Evolutionary conservation across 2,797 vertebrate species (phyloP).

Genomic region (Smutsia temminckii): DNA sequence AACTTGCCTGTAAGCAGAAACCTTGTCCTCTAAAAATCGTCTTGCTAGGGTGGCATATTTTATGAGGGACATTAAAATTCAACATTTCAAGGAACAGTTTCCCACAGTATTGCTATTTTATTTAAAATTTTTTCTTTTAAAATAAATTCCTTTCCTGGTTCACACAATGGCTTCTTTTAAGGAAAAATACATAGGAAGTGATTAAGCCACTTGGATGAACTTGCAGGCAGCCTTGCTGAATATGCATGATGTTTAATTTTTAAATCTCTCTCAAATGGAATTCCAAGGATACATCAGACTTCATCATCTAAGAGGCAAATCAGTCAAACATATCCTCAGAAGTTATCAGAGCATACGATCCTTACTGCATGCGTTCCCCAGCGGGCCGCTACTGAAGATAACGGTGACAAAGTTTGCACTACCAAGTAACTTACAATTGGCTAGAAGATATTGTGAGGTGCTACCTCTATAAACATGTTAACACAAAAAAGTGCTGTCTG

Average conservation of each 20-base stretch:
- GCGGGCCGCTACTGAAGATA: neutral
- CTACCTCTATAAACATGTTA: neutral
- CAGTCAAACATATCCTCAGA: conserved; percentile 9
- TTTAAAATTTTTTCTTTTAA: neutral
- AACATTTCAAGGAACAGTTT: neutral
- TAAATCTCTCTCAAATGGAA: conserved; percentile 31
- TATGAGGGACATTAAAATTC: neutral
- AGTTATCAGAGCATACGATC: neutral
- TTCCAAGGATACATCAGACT: conserved; percentile 4
- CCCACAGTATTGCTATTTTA: neutral
- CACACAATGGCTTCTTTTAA: conserved; percentile 27
- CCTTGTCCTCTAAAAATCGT: neutral
- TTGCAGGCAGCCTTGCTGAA: neutral
- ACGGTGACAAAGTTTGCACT: neutral
- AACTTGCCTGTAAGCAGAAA: neutral
- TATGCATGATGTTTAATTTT: conserved; percentile 38
- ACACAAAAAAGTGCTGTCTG: neutral
- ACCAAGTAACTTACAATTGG: neutral
- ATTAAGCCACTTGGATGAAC: neutral
- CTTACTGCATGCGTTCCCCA: neutral
- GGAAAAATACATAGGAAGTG: neutral
- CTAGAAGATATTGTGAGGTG: neutral
- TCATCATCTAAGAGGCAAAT: neutral
- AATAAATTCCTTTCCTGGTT: conserved; percentile 1
- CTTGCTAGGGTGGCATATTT: neutral